A percentile compares a stretch with the other conserved stretches of the same genome.
Conservation (phyloP, 2,888 invertebrate species). For the Chrysopilus asiliformis region DNA sequence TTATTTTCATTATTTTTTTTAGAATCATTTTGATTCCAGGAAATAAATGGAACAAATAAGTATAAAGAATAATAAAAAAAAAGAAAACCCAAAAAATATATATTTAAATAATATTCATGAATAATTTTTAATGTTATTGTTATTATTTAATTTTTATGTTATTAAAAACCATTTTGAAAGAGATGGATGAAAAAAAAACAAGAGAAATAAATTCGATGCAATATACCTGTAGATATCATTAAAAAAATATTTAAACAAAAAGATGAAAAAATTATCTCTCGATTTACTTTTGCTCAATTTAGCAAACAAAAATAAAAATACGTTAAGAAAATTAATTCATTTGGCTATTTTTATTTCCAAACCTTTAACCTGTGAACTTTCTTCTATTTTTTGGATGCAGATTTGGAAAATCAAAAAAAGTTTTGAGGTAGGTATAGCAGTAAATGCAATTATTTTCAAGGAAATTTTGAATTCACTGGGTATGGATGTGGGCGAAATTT, state of each 20-base stretch:
- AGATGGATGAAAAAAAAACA: conserved; percentile 7
- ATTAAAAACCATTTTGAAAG: conserved; percentile 6
- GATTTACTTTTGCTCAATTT: conserved; percentile 33
- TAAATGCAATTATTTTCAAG: too few relatives aligned
- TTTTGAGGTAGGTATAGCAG: too few relatives aligned
- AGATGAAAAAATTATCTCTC: conserved; percentile 17
- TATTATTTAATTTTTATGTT: conserved; percentile 1
- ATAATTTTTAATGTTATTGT: conserved; percentile 1
- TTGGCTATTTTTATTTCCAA: conserved; percentile 7
- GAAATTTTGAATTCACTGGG: too few relatives aligned
- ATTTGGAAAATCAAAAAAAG: too few relatives aligned
- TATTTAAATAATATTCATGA: background rate
- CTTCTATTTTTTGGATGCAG: too few relatives aligned
- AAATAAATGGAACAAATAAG: background rate
- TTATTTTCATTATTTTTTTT: background rate
- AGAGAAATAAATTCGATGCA: conserved; percentile 13
- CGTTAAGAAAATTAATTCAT: conserved; percentile 25
- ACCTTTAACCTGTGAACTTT: too few relatives aligned
- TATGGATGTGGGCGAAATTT: too few relatives aligned
- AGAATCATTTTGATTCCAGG: background rate
- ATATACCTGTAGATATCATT: conserved; percentile 16
- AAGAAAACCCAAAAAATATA: background rate
- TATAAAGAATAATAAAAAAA: background rate
- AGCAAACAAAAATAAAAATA: conserved; percentile 32
- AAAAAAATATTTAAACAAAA: conserved; percentile 12